Conservation (phyloP, 2,888 invertebrate genomes). For the Eupithecia dodoneata region DNA sequence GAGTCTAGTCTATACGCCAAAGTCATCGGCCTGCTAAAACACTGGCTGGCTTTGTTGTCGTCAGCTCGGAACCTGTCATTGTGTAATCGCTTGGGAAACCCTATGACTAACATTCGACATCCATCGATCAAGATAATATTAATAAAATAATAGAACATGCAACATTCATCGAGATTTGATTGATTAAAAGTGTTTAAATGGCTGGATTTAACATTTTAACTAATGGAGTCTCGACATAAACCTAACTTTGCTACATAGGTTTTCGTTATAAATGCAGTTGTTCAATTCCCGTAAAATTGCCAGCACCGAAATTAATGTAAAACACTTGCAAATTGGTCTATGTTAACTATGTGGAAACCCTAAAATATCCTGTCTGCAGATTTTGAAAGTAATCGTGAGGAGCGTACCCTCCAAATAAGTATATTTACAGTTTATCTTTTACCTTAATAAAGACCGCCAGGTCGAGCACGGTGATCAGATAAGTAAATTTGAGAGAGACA, state of each 20-base stretch:
- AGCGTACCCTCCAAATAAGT: background rate
- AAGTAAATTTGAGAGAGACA: background rate
- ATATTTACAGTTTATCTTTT: background rate
- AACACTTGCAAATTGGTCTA: slow-evolving; percentile 64
- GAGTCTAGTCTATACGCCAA: background rate
- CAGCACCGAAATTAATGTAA: slow-evolving; percentile 55
- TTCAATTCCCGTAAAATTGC: slow-evolving; percentile 65
- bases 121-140: background rate
- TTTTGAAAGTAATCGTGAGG: background rate
- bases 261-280: slow-evolving; percentile 43
- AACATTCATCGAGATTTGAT: background rate
- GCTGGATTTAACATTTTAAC: no score
- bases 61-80: background rate
- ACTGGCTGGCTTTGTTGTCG: background rate
- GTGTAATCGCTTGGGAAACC: background rate
- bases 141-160: background rate
- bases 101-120: background rate
- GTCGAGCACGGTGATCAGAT: background rate
- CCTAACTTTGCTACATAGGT: background rate
- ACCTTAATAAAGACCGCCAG: background rate
- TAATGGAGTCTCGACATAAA: no score
- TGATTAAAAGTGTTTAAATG: no score
- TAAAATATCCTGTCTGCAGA: slow-evolving; percentile 50
- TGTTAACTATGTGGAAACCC: slow-evolving; percentile 53
- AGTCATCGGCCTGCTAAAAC: background rate